phyloP scores from a whole-genome alignment of 1,140 invertebrate genomes.

The Heliothis subflexa region DNA sequence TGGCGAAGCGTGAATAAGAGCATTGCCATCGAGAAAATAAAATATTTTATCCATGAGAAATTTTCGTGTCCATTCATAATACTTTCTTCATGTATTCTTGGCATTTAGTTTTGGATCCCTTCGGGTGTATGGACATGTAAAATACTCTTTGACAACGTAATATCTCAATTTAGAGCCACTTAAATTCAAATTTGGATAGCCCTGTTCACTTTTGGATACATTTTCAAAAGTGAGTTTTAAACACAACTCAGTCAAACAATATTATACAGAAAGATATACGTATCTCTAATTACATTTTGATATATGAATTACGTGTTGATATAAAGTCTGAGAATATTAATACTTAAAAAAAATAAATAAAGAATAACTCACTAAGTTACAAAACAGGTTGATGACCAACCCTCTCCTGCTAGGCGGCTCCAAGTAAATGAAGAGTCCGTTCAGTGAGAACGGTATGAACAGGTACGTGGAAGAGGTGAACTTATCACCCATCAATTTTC shows the following conservation, averaged over 20 bases:
- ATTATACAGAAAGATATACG: no score
- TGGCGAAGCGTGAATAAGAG: slow-evolving; percentile 7
- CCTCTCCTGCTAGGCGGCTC: slow-evolving; percentile 79
- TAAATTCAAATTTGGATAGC: no score
- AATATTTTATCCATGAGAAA: slow-evolving; percentile 25
- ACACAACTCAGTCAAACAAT: no score
- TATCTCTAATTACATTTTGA: no score
- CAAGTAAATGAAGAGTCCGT: slow-evolving; percentile 74
- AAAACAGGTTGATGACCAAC: slow-evolving; percentile 81
- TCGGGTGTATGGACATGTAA: background rate
- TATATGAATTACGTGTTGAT: no score
- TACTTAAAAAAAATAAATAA: background rate
- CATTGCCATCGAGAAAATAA: slow-evolving; percentile 17
- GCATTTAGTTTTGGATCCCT: slow-evolving; percentile 8
- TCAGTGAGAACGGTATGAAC: slow-evolving; percentile 70
- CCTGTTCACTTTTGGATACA: no score
- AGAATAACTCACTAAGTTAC: slow-evolving; percentile 76
- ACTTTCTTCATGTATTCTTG: background rate
- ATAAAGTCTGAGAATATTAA: no score
- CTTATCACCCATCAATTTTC: slow-evolving; percentile 69
- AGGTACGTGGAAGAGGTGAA: slow-evolving; percentile 72
- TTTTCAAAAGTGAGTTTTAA: no score
- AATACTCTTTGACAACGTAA: no score
- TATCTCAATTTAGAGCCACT: no score
- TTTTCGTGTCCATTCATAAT: slow-evolving; percentile 23